phyloP scores from a whole-genome alignment of 2,797 vertebrate genomes.

The Poecilia wingei region DNA sequence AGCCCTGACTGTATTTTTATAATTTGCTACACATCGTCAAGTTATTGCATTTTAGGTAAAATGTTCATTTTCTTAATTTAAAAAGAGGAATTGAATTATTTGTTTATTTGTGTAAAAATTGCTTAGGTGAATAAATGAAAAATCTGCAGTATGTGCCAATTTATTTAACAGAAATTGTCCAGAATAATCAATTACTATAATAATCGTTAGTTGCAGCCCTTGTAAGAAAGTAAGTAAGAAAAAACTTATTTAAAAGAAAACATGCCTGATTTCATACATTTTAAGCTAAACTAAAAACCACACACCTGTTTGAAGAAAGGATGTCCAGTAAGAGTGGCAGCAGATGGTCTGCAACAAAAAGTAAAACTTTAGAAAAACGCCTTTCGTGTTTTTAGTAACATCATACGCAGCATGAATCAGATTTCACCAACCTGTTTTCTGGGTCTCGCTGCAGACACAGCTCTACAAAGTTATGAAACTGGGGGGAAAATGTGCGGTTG shows the following conservation, averaged over 20 bases:
- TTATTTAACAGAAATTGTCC: too few relatives aligned
- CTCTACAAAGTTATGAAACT: constrained; percentile 95
- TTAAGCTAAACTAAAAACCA: background rate
- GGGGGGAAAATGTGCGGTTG: constrained; percentile 90
- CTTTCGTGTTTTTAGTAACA: background rate
- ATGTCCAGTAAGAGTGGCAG: constrained; percentile 87
- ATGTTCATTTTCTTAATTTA: too few relatives aligned
- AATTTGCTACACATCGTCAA: too few relatives aligned
- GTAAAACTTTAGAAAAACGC: background rate
- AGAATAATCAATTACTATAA: too few relatives aligned
- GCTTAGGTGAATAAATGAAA: too few relatives aligned
- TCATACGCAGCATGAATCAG: background rate
- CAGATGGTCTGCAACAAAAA: constrained; percentile 85
- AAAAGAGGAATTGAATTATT: too few relatives aligned
- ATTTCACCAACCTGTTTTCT: constrained; percentile 83
- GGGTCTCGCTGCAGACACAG: constrained; percentile 95
- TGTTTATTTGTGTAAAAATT: too few relatives aligned
- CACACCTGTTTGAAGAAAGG: constrained; percentile 98
- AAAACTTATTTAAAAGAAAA: background rate
- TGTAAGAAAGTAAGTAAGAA: background rate
- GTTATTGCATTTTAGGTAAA: too few relatives aligned
- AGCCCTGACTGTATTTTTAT: too few relatives aligned
- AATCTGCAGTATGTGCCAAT: too few relatives aligned
- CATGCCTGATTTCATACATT: background rate
- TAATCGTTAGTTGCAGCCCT: too few relatives aligned